Evolutionary conservation across 2,113 vertebrate species (phyloP).

Genomic region (Oostethus manadensis): DNA sequence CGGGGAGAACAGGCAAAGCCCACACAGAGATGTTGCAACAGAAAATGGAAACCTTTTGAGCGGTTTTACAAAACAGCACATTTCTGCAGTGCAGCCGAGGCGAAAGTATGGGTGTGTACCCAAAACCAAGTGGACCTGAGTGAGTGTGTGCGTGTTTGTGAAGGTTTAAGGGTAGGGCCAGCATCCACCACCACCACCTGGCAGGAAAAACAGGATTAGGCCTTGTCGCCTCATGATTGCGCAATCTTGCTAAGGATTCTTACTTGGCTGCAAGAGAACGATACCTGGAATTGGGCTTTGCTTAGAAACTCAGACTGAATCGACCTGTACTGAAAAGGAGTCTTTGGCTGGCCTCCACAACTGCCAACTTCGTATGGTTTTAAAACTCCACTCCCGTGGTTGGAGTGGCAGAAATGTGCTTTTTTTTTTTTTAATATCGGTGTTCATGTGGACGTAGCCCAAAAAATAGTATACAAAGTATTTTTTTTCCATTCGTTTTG

Average conservation of each 20-base stretch:
- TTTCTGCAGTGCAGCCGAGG: slow-evolving; percentile 7
- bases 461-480: not conserved
- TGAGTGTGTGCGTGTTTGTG: slow-evolving; percentile 14
- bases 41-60: no score
- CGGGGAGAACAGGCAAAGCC: no score
- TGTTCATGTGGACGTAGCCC: no score
- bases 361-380: no score
- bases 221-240: slow-evolving; percentile 60
- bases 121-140: slow-evolving; percentile 25
- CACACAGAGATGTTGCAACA: no score
- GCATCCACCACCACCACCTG: slow-evolving; percentile 63
- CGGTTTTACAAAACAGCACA: not conserved
- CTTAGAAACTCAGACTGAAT: slow-evolving; percentile 28
- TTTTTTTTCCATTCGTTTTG: not conserved
- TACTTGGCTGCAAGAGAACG: slow-evolving; percentile 28
- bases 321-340: slow-evolving; percentile 2
- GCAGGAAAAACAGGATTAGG: slow-evolving; percentile 78
- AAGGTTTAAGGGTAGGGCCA: slow-evolving; percentile 56
- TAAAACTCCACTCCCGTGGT: no score
- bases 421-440: no score
- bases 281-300: slow-evolving; percentile 29
- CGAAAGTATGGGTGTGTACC: slow-evolving; percentile 40
- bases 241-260: slow-evolving; percentile 59
- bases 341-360: not conserved
- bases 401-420: no score